Conservation (phyloP, 2,888 invertebrate genomes). For the Limenitis camilla region DNA sequence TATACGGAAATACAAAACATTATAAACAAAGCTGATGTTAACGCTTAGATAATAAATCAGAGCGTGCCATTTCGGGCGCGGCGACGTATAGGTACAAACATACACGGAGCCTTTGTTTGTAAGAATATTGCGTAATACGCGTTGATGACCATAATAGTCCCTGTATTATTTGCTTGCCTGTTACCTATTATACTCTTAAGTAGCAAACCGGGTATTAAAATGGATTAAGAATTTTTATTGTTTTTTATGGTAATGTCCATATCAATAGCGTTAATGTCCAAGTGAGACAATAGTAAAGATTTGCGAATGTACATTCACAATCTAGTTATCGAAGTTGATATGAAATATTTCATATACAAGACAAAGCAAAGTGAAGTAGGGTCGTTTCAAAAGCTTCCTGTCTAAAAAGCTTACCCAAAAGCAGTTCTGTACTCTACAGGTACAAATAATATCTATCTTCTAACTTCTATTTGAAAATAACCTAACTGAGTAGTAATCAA, state of each 20-base stretch:
- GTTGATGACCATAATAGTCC: constrained; percentile 32
- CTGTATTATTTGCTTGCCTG: constrained; percentile 17
- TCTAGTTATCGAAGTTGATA: no score
- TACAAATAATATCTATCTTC: neutral
- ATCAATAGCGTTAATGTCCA: no score
- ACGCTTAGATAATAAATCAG: constrained; percentile 24
- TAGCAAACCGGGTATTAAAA: constrained; percentile 2
- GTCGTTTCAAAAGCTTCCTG: no score
- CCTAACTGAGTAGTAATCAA: no score
- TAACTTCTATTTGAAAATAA: neutral
- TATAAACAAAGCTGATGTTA: no score
- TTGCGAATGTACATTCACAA: no score
- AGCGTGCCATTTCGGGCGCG: constrained; percentile 25
- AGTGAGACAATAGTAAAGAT: no score
- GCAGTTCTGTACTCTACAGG: no score
- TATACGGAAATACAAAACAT: no score
- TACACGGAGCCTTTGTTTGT: constrained; percentile 25
- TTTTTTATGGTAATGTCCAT: neutral
- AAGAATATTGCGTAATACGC: constrained; percentile 30
- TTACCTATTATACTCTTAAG: neutral
- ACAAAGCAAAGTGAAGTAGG: neutral
- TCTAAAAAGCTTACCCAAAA: no score
- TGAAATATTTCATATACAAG: no score
- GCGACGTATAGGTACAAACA: constrained; percentile 5
- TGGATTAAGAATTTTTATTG: neutral